Evolutionary conservation across 1,140 invertebrate genomes (phyloP), one percentile per base, ranked within the genome.

Genomic region (Dinoponera quadriceps): DNA sequence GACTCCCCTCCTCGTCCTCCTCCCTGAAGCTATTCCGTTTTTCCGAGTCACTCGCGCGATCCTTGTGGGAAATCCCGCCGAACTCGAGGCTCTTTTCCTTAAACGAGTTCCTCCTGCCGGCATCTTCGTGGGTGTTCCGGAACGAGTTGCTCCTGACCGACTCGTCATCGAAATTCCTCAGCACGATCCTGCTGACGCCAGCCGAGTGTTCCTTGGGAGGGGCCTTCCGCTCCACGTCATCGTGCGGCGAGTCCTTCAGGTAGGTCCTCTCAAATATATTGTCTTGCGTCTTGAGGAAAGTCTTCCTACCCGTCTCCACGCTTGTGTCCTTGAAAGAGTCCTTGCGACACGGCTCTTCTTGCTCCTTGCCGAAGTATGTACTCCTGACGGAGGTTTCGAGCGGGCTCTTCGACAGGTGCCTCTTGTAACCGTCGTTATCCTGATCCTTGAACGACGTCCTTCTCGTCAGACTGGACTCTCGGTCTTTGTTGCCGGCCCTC

Each of bases 1-100:
- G 63, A 44, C 38, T 44, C 38, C 38, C 38, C 29, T 83, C 66
- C n/a, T 22, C 54, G 22, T 84, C 80, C 2, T 77, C 55, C 14
- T 66, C n/a, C 49, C 63, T 80, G 74, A 84, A 51, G 14, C 44
- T 80, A 27, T 81, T 82, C 44, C 59, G 82, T 22, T 57, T 84
- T 27, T 80, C 75, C 38, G 29, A 63, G 14, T 87, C 71, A 13
- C 54, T 71, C 22, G 81, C 38, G 13, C 55, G 62, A 48, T 84
- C 69, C 14, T 84, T 82, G 59, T 65, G 84, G 0, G 81, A 74
- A 4, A 82, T 49, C 4, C 59, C 71, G 2, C 20, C 86, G 16
- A 84, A 82, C 48, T 88, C 86, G 1, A 72, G 57, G 13, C 44
- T 85, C 5, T 86, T 89, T 51, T 89, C 88, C 22, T 85, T 87